These are phyloP conservation scores for Bothrops jararaca DNA, from an alignment of 2,113 vertebrate genomes.

Conservation along the genomic window DNA sequence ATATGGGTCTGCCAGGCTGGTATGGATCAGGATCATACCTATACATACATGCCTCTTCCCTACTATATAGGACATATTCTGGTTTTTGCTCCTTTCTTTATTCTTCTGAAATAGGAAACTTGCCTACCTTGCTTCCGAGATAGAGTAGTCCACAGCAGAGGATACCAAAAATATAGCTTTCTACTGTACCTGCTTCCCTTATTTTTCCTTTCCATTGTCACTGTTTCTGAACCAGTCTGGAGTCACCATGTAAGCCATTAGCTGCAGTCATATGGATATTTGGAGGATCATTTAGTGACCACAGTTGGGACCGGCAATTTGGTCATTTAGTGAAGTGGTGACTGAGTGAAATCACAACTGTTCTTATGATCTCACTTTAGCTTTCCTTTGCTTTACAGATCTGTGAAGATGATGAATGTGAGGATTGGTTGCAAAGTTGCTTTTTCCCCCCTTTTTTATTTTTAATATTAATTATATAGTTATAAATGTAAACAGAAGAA, in stretches of 20 bases:
- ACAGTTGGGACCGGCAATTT: neutral
- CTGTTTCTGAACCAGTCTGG: neutral
- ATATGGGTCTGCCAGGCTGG: neutral
- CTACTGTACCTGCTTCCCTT: neutral
- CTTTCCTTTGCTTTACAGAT: neutral
- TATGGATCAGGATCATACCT: neutral
- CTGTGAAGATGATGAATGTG: neutral
- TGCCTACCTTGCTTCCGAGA: neutral
- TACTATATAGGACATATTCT: neutral
- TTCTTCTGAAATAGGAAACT: neutral
- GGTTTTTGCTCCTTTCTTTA: neutral
- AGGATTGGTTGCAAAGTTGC: neutral
- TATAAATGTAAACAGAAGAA: too few species aligned
- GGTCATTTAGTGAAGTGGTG: neutral
- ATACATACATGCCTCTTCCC: neutral
- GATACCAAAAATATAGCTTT: neutral
- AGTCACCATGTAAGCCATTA: neutral
- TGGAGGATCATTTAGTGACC: neutral
- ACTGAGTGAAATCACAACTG: neutral
- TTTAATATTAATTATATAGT: too few species aligned
- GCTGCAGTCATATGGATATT: neutral
- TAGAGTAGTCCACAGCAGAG: neutral
- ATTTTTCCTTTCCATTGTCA: neutral
- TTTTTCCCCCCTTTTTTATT: too few species aligned
- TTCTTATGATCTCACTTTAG: neutral